Percentiles rank a stretch among this genome's conserved stretches.
Conservation (phyloP, 1,140 invertebrate species). For the Zaprionus kolodkinae region DNA sequence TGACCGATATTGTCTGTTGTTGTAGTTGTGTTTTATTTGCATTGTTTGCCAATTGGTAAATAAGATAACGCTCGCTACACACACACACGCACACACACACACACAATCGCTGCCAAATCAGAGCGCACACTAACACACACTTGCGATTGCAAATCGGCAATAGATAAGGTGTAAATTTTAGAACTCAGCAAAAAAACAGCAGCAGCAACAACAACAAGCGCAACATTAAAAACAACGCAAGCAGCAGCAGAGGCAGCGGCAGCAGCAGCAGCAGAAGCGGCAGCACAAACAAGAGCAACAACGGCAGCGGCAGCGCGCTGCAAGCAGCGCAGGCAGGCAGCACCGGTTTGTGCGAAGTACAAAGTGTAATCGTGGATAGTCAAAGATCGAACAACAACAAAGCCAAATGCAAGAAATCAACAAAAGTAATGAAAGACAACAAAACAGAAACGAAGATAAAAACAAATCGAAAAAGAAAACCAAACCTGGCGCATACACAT, state of each 20-base stretch:
- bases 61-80: constrained; percentile 1
- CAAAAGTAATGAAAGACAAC: constrained; percentile 12
- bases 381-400: constrained; percentile 13
- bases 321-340: background rate
- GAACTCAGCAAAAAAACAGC: constrained; percentile 2
- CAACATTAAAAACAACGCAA: constrained; percentile 10
- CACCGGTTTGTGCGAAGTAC: constrained; percentile 27
- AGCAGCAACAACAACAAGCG: background rate
- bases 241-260: background rate
- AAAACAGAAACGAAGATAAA: constrained; percentile 17
- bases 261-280: background rate
- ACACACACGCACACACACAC: constrained; percentile 9
- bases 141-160: constrained; percentile 59
- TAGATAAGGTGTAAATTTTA: constrained; percentile 56
- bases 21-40: background rate
- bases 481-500: background rate
- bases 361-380: constrained; percentile 35
- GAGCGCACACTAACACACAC: background rate
- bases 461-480: constrained; percentile 4
- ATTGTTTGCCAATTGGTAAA: constrained; percentile 6
- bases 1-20: constrained; percentile 2
- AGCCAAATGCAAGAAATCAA: constrained; percentile 8
- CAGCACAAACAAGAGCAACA: background rate
- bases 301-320: background rate
- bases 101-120: background rate